Evolutionary conservation across 2,888 invertebrate genomes (phyloP).

Genomic region (Dynastes maya): DNA sequence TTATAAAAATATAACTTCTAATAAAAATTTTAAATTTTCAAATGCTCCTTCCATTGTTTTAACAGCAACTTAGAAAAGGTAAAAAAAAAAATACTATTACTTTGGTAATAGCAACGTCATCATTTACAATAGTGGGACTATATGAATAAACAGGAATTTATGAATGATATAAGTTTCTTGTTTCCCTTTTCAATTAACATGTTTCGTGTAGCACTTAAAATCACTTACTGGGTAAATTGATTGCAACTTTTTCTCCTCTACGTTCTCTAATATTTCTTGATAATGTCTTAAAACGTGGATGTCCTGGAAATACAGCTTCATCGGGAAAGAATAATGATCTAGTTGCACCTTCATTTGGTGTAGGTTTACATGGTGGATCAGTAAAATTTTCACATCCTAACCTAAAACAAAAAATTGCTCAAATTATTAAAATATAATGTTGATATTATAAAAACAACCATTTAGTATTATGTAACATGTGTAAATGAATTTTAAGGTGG

Average conservation of each 20-base stretch:
- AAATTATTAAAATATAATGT: not conserved
- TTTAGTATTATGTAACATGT: slow-evolving; percentile 19
- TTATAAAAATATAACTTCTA: too few relatives aligned
- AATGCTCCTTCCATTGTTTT: too few relatives aligned
- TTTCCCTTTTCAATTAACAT: too few relatives aligned
- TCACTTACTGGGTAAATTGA: slow-evolving; percentile 92
- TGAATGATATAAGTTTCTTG: not conserved
- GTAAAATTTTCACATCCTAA: slow-evolving; percentile 94
- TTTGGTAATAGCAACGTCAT: too few relatives aligned
- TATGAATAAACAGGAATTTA: not conserved
- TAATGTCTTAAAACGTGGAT: slow-evolving; percentile 95
- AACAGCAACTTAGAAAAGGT: too few relatives aligned
- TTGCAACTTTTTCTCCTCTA: slow-evolving; percentile 95
- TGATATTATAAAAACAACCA: slow-evolving; percentile 7
- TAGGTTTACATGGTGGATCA: slow-evolving; percentile 82
- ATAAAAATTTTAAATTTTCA: too few relatives aligned
- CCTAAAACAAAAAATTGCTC: slow-evolving; percentile 70
- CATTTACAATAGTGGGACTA: too few relatives aligned
- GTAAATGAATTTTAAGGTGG: not conserved
- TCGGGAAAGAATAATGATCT: slow-evolving; percentile 94
- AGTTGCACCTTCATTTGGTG: slow-evolving; percentile 83
- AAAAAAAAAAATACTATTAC: too few relatives aligned
- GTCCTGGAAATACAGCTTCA: slow-evolving; percentile 93
- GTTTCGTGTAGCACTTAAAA: not conserved
- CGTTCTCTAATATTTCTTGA: slow-evolving; percentile 93